phyloP scores from a whole-genome alignment of 1,140 invertebrate species.

The Papilio glaucus region DNA sequence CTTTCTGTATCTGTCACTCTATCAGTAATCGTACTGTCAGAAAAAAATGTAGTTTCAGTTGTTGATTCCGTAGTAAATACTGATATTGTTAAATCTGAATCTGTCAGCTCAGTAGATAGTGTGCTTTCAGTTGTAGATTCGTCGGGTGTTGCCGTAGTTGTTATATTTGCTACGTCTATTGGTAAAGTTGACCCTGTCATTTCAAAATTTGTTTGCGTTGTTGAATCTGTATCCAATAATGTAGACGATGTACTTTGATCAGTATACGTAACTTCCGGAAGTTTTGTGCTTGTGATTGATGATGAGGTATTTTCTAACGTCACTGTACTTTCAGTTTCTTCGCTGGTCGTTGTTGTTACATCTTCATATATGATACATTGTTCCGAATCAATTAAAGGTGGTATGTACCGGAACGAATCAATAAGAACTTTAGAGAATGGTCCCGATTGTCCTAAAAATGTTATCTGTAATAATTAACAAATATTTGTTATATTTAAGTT shows the following conservation, averaged over 20 bases:
- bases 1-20: slow-evolving; percentile 14
- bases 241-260: slow-evolving; percentile 3
- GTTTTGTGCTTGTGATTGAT: not conserved
- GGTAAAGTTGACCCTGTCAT: not conserved
- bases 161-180: not conserved
- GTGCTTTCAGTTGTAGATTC: not conserved
- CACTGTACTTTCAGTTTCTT: slow-evolving; percentile 13
- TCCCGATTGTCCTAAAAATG: slow-evolving; percentile 46
- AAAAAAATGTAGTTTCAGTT: not conserved
- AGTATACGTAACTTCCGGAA: not conserved
- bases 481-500: not conserved
- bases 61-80: not conserved
- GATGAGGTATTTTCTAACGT: not conserved
- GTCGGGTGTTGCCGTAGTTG: not conserved
- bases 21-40: not conserved
- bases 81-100: not conserved
- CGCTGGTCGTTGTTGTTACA: slow-evolving; percentile 31
- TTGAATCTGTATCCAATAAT: not conserved
- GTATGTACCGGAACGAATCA: slow-evolving; percentile 55
- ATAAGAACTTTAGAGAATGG: slow-evolving; percentile 47
- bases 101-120: not conserved
- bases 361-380: slow-evolving; percentile 51
- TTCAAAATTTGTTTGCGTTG: not conserved
- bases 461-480: slow-evolving; percentile 46
- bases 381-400: slow-evolving; percentile 42